phyloP scores from a whole-genome alignment of 2,888 invertebrate species.

The Drosophila silvestris region DNA sequence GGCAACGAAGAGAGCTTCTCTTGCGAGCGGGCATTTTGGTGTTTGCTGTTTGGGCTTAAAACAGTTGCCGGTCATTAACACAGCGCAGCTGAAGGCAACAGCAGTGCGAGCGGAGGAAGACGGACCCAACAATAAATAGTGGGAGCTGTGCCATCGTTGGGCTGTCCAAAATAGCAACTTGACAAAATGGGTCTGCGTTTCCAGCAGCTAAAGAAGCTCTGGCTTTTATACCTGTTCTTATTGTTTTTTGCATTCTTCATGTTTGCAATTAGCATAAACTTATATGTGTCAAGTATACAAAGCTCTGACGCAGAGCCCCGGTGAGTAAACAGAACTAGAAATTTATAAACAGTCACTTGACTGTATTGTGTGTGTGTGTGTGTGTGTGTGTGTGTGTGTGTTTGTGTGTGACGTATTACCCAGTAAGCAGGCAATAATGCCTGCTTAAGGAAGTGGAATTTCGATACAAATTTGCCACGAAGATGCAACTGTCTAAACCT shows the following conservation, averaged over 20 bases:
- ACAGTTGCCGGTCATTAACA: slow-evolving; percentile 60
- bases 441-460: slow-evolving; percentile 21
- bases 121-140: slow-evolving; percentile 10
- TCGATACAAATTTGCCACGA: slow-evolving; percentile 24
- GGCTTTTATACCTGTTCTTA: slow-evolving; percentile 84
- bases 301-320: slow-evolving; percentile 58
- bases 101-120: slow-evolving; percentile 36
- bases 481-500: slow-evolving; percentile 40
- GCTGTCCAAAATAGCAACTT: slow-evolving; percentile 37
- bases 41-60: slow-evolving; percentile 16
- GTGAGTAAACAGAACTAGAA: slow-evolving; percentile 57
- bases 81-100: slow-evolving; percentile 47
- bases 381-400: background rate
- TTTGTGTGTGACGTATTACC: slow-evolving; percentile 11
- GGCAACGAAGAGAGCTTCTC: slow-evolving; percentile 58
- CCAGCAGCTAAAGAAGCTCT: slow-evolving; percentile 83
- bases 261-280: slow-evolving; percentile 85
- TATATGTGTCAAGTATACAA: slow-evolving; percentile 84
- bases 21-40: slow-evolving; percentile 18
- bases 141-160: slow-evolving; percentile 6
- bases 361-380: background rate
- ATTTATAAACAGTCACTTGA: slow-evolving; percentile 14
- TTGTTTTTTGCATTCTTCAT: slow-evolving; percentile 85
- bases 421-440: background rate
- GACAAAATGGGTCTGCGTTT: slow-evolving; percentile 82